Evolutionary conservation across 53 echinoderm and acorn worm species (phyloP).

Genomic region (Astropecten irregularis): DNA sequence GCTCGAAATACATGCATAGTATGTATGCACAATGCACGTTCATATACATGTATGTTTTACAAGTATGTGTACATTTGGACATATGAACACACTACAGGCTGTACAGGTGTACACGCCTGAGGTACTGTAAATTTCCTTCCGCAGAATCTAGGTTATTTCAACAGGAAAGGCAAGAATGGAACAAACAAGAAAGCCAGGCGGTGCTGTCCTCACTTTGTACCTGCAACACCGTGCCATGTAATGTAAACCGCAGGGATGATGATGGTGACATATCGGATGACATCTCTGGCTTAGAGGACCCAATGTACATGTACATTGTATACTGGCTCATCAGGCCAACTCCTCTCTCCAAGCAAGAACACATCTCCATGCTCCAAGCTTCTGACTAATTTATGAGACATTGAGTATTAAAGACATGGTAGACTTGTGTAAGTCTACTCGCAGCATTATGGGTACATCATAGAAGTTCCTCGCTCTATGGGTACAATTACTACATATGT

Average conservation of each 20-base stretch:
- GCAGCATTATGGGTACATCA: too few relatives aligned
- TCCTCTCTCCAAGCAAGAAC: conserved; percentile 9
- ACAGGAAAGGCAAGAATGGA: neutral
- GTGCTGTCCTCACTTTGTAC: too few relatives aligned
- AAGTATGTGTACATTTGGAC: too few relatives aligned
- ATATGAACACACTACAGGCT: too few relatives aligned
- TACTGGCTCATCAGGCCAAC: conserved; percentile 27
- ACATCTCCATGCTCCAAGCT: conserved; percentile 26
- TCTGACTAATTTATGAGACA: conserved; percentile 58
- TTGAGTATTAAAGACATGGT: neutral
- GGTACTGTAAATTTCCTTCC: too few relatives aligned
- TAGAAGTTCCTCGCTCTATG: too few relatives aligned
- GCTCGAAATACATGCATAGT: too few relatives aligned
- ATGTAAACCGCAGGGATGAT: neutral
- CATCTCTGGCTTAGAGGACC: neutral
- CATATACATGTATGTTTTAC: too few relatives aligned
- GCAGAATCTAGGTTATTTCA: conserved; percentile 5
- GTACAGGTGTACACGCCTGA: too few relatives aligned
- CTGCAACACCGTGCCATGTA: too few relatives aligned
- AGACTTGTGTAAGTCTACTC: conserved; percentile 35
- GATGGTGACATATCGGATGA: conserved; percentile 12
- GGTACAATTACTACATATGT: too few relatives aligned
- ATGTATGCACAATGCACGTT: too few relatives aligned
- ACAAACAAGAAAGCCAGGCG: neutral
- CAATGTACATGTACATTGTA: neutral